Evolutionary conservation across 2,888 invertebrate genomes (phyloP).

Genomic region (Dyspetes luteomarginatus): DNA sequence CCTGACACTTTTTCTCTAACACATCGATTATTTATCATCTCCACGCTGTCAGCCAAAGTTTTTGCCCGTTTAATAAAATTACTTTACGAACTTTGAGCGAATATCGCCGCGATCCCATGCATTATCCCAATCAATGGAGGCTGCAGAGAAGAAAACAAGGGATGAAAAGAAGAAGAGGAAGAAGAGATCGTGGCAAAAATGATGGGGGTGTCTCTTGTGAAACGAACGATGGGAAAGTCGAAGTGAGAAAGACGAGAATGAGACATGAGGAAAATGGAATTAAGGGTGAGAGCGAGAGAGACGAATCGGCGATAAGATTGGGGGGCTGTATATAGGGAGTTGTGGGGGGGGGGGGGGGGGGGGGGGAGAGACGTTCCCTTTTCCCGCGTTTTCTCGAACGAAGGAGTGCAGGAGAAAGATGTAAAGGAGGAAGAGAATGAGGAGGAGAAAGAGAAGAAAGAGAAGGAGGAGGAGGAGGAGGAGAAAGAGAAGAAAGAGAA

Average conservation of each 20-base stretch:
- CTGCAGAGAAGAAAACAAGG: slow-evolving; percentile 41
- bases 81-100: slow-evolving; percentile 74
- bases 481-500: slow-evolving; percentile 62
- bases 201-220: background rate
- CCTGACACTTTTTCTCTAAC: too few species aligned
- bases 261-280: slow-evolving; percentile 21
- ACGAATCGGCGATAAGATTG: slow-evolving; percentile 16
- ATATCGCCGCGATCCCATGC: slow-evolving; percentile 71
- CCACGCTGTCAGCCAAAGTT: slow-evolving; percentile 49
- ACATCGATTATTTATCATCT: slow-evolving; percentile 32
- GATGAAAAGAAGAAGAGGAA: slow-evolving; percentile 27
- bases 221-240: background rate
- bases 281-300: slow-evolving; percentile 22
- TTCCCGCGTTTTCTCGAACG: background rate
- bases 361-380: slow-evolving; percentile 2
- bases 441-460: slow-evolving; percentile 21
- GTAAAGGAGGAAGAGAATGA: slow-evolving; percentile 17
- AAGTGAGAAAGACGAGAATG: slow-evolving; percentile 5
- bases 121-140: slow-evolving; percentile 10
- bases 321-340: slow-evolving; percentile 9
- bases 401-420: slow-evolving; percentile 21
- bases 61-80: slow-evolving; percentile 77
- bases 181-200: background rate
- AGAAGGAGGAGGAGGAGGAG: too few species aligned
- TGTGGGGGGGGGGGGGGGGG: too few species aligned